Evolutionary conservation across 1,140 invertebrate species (phyloP).

Genomic region (Drosophila sturtevanti): DNA sequence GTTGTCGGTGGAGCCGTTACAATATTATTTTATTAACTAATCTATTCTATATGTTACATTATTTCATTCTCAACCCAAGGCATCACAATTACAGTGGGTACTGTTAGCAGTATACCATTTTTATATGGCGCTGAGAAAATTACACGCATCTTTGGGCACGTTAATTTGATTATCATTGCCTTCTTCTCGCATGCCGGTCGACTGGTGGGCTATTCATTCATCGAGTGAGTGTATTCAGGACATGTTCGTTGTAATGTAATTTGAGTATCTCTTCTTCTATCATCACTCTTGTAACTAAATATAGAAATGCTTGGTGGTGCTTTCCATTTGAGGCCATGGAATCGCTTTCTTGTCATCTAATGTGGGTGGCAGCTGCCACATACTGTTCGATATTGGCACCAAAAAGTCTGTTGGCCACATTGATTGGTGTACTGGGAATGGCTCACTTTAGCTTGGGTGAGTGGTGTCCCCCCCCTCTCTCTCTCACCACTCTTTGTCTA

Average conservation of each 20-base stretch:
- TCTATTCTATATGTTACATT: background rate
- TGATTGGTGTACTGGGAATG: constrained; percentile 92
- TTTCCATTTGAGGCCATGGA: constrained; percentile 94
- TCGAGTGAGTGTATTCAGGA: constrained; percentile 87
- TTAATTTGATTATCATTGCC: constrained; percentile 91
- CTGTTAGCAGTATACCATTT: constrained; percentile 90
- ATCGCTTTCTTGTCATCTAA: constrained; percentile 91
- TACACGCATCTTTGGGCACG: constrained; percentile 90
- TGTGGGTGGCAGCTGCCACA: constrained; percentile 94
- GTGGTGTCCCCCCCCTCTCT: constrained; percentile 19
- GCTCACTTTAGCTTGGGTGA: constrained; percentile 91
- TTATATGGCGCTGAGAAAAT: constrained; percentile 91
- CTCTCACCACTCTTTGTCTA: background rate
- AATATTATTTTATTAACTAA: background rate
- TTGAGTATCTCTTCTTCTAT: constrained; percentile 32
- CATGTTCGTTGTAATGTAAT: constrained; percentile 55
- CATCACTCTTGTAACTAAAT: constrained; percentile 22
- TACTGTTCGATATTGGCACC: constrained; percentile 92
- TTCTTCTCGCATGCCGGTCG: constrained; percentile 91
- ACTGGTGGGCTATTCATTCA: constrained; percentile 92
- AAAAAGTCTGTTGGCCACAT: constrained; percentile 90
- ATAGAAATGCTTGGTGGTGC: constrained; percentile 92
- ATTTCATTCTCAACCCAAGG: constrained; percentile 82
- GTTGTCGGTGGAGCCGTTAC: too few relatives aligned
- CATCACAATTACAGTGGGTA: constrained; percentile 91